Percentiles rank a stretch among this genome's conserved stretches.
phyloP scores from a whole-genome alignment of 1,140 invertebrate genomes.

The Drosophila leontia region DNA sequence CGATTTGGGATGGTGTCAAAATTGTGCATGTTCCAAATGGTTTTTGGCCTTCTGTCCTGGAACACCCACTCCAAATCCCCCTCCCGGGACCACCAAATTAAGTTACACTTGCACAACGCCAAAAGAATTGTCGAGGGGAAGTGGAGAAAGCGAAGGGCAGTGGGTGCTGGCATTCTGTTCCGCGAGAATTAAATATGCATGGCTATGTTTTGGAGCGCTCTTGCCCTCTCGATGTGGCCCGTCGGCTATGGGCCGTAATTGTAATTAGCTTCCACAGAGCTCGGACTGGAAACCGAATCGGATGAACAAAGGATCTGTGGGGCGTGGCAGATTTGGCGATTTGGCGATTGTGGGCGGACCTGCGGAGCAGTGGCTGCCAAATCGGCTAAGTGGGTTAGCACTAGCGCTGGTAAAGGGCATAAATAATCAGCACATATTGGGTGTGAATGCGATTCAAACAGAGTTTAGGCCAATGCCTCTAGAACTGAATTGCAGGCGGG shows the following conservation, averaged over 20 bases:
- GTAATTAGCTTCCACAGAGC: slow-evolving; percentile 63
- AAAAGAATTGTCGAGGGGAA: slow-evolving; percentile 55
- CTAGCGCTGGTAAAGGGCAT: slow-evolving; percentile 58
- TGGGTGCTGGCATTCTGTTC: slow-evolving; percentile 27
- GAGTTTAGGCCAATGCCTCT: slow-evolving; percentile 13
- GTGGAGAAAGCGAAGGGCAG: not conserved
- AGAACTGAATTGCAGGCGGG: not conserved
- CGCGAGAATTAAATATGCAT: slow-evolving; percentile 75
- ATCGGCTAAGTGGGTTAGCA: slow-evolving; percentile 72
- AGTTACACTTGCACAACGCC: slow-evolving; percentile 77
- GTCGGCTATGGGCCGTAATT: slow-evolving; percentile 55
- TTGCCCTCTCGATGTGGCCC: slow-evolving; percentile 5
- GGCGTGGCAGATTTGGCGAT: slow-evolving; percentile 18
- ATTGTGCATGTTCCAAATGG: slow-evolving; percentile 77
- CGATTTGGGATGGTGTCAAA: slow-evolving; percentile 61
- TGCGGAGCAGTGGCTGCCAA: no score
- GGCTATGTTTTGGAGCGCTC: slow-evolving; percentile 59
- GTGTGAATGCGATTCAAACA: slow-evolving; percentile 34
- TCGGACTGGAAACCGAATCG: slow-evolving; percentile 35
- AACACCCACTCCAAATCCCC: slow-evolving; percentile 1
- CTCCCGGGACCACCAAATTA: slow-evolving; percentile 55
- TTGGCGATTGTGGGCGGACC: slow-evolving; percentile 22
- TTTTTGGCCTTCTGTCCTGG: slow-evolving; percentile 50
- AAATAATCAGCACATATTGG: slow-evolving; percentile 51
- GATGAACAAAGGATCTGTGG: slow-evolving; percentile 54